phyloP scores from a whole-genome alignment of 2,888 invertebrate genomes.

The Aleiodes alternator region DNA sequence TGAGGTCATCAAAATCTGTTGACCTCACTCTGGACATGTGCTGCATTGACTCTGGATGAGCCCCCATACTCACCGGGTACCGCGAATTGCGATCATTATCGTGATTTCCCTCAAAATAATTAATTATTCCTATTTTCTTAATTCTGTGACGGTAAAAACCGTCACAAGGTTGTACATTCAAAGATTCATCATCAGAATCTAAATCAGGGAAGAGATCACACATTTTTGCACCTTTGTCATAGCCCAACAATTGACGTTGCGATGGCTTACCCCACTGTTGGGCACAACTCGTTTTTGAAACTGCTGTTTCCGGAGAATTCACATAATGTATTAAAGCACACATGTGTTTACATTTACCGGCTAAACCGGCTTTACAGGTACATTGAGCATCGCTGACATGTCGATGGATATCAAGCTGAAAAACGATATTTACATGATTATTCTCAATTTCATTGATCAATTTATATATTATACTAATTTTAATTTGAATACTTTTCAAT shows the following conservation, averaged over 20 bases:
- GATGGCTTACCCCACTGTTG: conserved; percentile 55
- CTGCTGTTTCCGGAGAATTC: conserved; percentile 51
- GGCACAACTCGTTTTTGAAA: conserved; percentile 52
- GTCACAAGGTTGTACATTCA: too few relatives aligned
- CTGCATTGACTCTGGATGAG: too few relatives aligned
- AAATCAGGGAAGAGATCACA: too few relatives aligned
- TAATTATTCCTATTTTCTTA: too few relatives aligned
- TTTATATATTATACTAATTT: not conserved
- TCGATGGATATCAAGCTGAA: conserved; percentile 31
- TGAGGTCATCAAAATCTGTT: too few relatives aligned
- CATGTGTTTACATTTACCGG: conserved; percentile 52
- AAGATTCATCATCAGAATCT: too few relatives aligned
- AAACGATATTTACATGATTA: conserved; percentile 29
- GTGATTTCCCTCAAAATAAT: too few relatives aligned
- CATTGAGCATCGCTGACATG: conserved; percentile 43
- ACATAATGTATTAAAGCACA: conserved; percentile 51
- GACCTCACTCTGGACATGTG: too few relatives aligned
- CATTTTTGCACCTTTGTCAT: conserved; percentile 51
- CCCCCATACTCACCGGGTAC: too few relatives aligned
- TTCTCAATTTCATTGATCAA: conserved; percentile 33
- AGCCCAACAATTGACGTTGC: conserved; percentile 48
- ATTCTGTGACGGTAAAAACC: too few relatives aligned
- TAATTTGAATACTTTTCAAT: too few relatives aligned
- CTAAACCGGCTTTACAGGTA: conserved; percentile 52
- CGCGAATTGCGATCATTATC: too few relatives aligned